Base-by-base conservation (phyloP, 2,888 invertebrate species). In the Eupithecia centaureata region DNA sequence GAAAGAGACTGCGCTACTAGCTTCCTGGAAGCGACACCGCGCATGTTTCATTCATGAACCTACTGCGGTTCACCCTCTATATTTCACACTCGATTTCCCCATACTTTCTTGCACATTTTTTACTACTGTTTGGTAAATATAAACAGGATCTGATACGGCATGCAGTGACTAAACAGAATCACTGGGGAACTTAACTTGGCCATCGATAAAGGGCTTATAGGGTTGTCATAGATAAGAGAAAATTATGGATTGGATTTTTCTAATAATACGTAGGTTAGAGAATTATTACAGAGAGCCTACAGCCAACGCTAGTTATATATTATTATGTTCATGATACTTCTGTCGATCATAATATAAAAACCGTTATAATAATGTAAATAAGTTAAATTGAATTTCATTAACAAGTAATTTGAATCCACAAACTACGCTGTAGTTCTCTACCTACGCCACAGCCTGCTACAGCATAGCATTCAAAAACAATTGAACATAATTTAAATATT, bases 1-100 rank as follows among this genome's bases (percentile, higher is more conserved):
- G 30, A 61, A 25, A 61, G 61, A 30, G 33, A 61, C 61, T 73
- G 74, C 76, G 76, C 75, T 74, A 75, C 76, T 38, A 35, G n/a
- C 42, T 30, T 47, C 25, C 63, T 47, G 33, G 52, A 12, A 35
- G 61, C 61, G 33, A 62, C 22, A 42, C 63, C 35, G 54, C 33
- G 15, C 62, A 70, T 70, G 63, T 63, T 63, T 66, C 61, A 66
- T 70, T 63, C 63, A 70, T 70, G 60, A 70, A 38, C 47, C 25
- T 10, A 32, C 59, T 42, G 30, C 38, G 61, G 63, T 47, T 57
- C 28, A 51, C 59, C 47, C 52, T 25, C 38, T 25, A 70, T 70
- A 65, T 69, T 69, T 65, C 69, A 65, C 66, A 61, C 69, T 63
- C 63, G 61, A 66, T 63, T 63, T 66, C 61, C 54, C 62, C 32